phyloP scores from a whole-genome alignment of 2,888 invertebrate species.

The Trissoscelio sp. region DNA sequence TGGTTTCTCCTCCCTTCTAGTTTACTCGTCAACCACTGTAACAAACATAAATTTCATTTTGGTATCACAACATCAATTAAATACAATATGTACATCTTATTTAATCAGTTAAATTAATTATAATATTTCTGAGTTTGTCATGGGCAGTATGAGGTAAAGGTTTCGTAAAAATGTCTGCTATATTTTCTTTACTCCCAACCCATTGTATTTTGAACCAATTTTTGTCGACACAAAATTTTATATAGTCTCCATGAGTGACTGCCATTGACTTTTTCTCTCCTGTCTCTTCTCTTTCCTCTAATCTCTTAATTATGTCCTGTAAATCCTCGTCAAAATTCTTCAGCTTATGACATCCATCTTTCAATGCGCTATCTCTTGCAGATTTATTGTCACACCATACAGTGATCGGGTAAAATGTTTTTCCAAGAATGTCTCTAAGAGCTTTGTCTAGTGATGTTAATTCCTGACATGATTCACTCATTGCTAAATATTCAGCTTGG shows the following conservation, averaged over 20 bases:
- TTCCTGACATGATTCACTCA: constrained; percentile 68
- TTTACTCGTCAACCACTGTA: too few relatives aligned
- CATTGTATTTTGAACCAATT: constrained; percentile 6
- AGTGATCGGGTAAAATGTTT: constrained; percentile 33
- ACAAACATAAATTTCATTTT: too few relatives aligned
- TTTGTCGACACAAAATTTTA: constrained; percentile 1
- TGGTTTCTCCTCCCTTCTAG: too few relatives aligned
- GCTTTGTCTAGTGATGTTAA: constrained; percentile 45
- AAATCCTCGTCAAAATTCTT: constrained; percentile 4
- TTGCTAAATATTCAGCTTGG: constrained; percentile 68
- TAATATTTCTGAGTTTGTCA: neutral
- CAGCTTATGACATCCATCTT: constrained; percentile 65
- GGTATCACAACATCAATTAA: too few relatives aligned
- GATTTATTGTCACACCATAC: constrained; percentile 40
- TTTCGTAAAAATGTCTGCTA: neutral
- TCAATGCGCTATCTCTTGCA: constrained; percentile 8
- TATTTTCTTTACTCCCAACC: neutral
- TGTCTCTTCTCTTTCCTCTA: neutral
- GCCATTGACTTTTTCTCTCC: constrained; percentile 1
- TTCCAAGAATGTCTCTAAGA: neutral
- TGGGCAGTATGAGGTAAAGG: constrained; percentile 1
- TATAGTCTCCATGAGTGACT: neutral
- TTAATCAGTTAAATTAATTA: too few relatives aligned
- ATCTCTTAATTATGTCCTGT: neutral
- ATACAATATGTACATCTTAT: too few relatives aligned